Percentiles rank a stretch among this genome's conserved stretches.
phyloP scores from a whole-genome alignment of 2,888 invertebrate species.

The Gari tellinella region DNA sequence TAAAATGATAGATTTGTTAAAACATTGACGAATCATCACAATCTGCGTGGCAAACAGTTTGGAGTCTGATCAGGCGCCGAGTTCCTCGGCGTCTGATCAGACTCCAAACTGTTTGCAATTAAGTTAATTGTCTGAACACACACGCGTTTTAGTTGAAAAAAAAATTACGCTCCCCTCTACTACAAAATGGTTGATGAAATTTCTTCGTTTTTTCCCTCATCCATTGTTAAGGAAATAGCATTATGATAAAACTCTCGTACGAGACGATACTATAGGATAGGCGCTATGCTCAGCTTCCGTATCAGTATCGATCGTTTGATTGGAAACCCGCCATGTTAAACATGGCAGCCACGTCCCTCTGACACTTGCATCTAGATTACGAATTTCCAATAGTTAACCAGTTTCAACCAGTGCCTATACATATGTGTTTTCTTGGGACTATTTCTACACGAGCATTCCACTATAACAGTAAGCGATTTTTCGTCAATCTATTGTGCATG shows the following conservation, averaged over 20 bases:
- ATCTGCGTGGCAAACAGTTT: no score
- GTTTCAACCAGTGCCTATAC: not conserved
- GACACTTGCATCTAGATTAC: not conserved
- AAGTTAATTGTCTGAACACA: no score
- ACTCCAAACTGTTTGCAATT: no score
- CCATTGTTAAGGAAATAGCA: no score
- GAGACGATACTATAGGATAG: not conserved
- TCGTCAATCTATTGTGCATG: not conserved
- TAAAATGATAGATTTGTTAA: no score
- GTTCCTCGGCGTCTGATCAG: no score
- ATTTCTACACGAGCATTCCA: not conserved
- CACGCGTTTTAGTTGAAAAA: no score
- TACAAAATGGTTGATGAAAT: no score
- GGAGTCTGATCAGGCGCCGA: no score
- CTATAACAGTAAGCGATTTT: not conserved
- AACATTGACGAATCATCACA: no score
- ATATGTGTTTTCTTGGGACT: not conserved
- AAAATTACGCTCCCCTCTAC: no score
- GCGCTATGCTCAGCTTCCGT: not conserved
- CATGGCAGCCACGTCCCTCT: conserved; percentile 1
- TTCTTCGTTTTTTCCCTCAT: no score
- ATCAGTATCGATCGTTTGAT: conserved; percentile 27
- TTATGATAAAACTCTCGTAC: conserved; percentile 7
- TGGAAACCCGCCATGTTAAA: conserved; percentile 35
- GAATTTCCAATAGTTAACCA: not conserved